These are phyloP conservation scores for Sericinus montela DNA, from an alignment of 2,888 invertebrate genomes.

Conservation along the genomic window DNA sequence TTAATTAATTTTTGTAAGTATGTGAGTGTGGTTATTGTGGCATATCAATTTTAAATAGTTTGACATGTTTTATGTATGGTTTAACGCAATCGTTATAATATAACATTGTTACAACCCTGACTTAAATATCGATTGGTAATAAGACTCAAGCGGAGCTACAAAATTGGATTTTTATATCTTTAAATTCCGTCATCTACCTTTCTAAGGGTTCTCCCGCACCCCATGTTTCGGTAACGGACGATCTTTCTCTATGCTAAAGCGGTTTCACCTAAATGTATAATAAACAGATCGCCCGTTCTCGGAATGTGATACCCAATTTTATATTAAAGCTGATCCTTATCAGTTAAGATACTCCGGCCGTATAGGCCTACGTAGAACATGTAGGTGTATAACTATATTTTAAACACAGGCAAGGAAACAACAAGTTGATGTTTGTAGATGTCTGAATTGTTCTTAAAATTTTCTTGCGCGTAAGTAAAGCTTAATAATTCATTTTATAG, in stretches of 20 bases:
- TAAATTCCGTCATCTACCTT: conserved; percentile 46
- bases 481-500: too few species aligned
- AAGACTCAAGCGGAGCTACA: conserved; percentile 70
- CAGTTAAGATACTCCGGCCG: conserved; percentile 19
- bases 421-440: neutral
- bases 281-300: conserved; percentile 30
- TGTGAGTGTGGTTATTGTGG: too few species aligned
- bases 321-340: conserved; percentile 12
- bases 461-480: too few species aligned
- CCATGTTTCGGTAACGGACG: conserved; percentile 31
- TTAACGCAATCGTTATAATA: too few species aligned
- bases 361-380: conserved; percentile 7
- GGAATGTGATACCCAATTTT: conserved; percentile 19
- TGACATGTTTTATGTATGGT: too few species aligned
- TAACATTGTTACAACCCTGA: neutral
- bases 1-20: too few species aligned
- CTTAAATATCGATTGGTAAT: conserved; percentile 60
- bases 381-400: neutral
- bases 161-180: conserved; percentile 57
- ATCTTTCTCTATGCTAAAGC: conserved; percentile 19
- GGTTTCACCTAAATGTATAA: neutral
- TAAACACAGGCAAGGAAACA: neutral
- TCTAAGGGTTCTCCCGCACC: conserved; percentile 38
- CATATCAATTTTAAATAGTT: too few species aligned
- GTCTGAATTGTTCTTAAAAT: too few species aligned